A percentile compares a stretch with the other conserved stretches of the same genome.
These are phyloP conservation scores for Thaumatotibia leucotreta DNA, from an alignment of 1,140 invertebrate species.

Conservation along the genomic window DNA sequence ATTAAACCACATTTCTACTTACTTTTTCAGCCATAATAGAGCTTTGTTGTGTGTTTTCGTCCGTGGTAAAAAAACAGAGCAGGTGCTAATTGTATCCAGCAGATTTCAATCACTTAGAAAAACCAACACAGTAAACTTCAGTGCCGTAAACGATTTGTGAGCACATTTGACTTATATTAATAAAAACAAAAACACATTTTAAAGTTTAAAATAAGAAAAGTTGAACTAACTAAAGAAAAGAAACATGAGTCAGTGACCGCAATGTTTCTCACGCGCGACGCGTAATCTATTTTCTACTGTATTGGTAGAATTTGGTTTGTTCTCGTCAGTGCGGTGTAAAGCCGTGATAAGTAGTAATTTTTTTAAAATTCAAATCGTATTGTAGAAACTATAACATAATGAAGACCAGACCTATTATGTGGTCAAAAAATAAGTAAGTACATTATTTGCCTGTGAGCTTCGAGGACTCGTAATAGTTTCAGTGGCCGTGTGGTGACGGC, in stretches of 20 bases:
- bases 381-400: too few relatives aligned
- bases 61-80: constrained; percentile 12
- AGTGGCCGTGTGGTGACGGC: too few relatives aligned
- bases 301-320: not conserved
- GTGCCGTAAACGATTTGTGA: not conserved
- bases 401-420: too few relatives aligned
- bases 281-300: not conserved
- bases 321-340: too few relatives aligned
- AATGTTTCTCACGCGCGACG: not conserved
- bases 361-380: too few relatives aligned
- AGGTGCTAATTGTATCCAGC: not conserved
- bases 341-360: too few relatives aligned
- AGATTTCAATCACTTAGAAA: not conserved
- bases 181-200: constrained; percentile 11
- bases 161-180: not conserved
- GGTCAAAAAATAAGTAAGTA: too few relatives aligned
- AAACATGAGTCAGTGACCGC: constrained; percentile 13
- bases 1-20: constrained; percentile 15
- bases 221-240: not conserved
- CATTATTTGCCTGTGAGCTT: too few relatives aligned
- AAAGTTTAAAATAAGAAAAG: not conserved
- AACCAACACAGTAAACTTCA: not conserved
- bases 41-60: constrained; percentile 15
- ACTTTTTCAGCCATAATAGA: constrained; percentile 42
- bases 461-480: too few relatives aligned